Evolutionary conservation across 2,888 invertebrate species (phyloP).

Genomic region (Oegoconia quadripuncta): DNA sequence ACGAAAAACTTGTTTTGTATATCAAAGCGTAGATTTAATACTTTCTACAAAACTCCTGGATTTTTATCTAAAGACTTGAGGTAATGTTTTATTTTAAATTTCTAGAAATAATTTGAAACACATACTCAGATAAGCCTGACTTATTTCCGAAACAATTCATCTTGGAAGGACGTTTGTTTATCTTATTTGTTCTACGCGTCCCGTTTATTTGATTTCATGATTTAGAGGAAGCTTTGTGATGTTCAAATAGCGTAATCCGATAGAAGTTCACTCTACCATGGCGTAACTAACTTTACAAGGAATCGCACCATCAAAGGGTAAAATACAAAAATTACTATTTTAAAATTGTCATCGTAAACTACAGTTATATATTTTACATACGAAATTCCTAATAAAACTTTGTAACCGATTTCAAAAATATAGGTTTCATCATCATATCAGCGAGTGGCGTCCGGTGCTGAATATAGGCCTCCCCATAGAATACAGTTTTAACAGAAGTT

Average conservation of each 20-base stretch:
- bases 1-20: not conserved
- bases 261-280: slow-evolving; percentile 17
- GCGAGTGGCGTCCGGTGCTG: too few species aligned
- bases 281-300: slow-evolving; percentile 7
- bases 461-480: too few species aligned
- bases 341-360: not conserved
- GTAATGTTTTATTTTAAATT: not conserved
- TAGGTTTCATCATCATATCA: too few species aligned
- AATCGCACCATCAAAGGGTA: slow-evolving; percentile 5
- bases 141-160: slow-evolving; percentile 11
- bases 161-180: slow-evolving; percentile 21
- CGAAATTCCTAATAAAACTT: too few species aligned
- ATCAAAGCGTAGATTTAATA: not conserved
- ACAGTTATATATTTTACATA: not conserved
- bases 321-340: not conserved
- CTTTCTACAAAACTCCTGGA: not conserved
- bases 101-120: not conserved
- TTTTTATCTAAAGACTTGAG: too few species aligned
- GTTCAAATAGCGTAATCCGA: slow-evolving; percentile 25
- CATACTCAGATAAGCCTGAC: slow-evolving; percentile 1
- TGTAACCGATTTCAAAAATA: too few species aligned
- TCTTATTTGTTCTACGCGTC: slow-evolving; percentile 21
- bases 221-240: slow-evolving; percentile 25
- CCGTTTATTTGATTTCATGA: slow-evolving; percentile 27
- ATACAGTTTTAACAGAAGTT: too few species aligned